Percentiles rank a stretch among this genome's conserved stretches.
Evolutionary conservation across 2,888 invertebrate species (phyloP).

Genomic region (Synergus umbraculus): DNA sequence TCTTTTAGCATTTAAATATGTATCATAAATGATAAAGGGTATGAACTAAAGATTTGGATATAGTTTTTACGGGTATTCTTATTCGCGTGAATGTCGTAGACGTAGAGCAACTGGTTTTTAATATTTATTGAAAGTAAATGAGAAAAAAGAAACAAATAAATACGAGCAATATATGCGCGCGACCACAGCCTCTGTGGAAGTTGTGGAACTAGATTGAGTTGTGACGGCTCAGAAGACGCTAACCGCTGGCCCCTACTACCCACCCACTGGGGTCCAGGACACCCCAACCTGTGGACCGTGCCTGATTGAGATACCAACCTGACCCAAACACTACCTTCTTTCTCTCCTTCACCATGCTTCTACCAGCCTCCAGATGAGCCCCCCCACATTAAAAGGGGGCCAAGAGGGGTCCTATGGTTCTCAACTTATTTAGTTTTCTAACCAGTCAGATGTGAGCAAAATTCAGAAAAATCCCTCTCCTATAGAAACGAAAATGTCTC

Average conservation of each 20-base stretch:
- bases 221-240: constrained; percentile 71
- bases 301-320: constrained; percentile 76
- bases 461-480: too few species aligned
- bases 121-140: neutral
- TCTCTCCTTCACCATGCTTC: constrained; percentile 53
- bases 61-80: neutral
- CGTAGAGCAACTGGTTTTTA: neutral
- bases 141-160: neutral
- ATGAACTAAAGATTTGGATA: neutral
- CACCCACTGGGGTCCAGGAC: constrained; percentile 66
- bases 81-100: neutral
- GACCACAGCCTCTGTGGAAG: constrained; percentile 66
- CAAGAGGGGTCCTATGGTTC: constrained; percentile 54
- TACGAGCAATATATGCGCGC: neutral
- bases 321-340: constrained; percentile 64
- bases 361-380: constrained; percentile 56
- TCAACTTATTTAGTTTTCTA: constrained; percentile 42
- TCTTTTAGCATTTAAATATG: neutral
- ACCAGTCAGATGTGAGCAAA: too few species aligned
- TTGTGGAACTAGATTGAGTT: constrained; percentile 75
- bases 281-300: constrained; percentile 72
- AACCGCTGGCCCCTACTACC: constrained; percentile 58
- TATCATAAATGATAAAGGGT: neutral
- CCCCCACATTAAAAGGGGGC: constrained; percentile 41
- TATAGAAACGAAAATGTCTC: too few species aligned